Evolutionary conservation across 2,888 invertebrate genomes (phyloP), one percentile per base, ranked within the genome.

Genomic region (Dasysyrphus albostriatus): DNA sequence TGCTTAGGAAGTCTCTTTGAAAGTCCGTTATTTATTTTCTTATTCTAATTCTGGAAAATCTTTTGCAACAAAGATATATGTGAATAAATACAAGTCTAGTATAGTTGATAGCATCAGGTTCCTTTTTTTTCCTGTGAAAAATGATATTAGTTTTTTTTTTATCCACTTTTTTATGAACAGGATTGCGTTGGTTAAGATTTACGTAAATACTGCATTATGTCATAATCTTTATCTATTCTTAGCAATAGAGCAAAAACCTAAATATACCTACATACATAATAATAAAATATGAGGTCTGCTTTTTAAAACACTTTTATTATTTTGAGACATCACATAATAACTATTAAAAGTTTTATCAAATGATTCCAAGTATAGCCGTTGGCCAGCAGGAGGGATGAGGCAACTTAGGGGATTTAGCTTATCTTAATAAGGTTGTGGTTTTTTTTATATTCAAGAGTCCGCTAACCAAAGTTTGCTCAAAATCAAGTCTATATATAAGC

Each of bases 1-100:
- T 69, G 51, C 67, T 69, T 69, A 69, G n/a, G 67, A 49, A 69
- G 34, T 69, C 67, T 51, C 51, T 69, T 69, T 69, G 37, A 51
- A 51, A 51, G 51, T 39, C 24, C 9, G 67, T 49, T 51, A 51
- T 49, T 69, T 69, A 51, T 69, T 69, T 67, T 49, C 51, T 14
- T 69, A 69, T 51, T 69, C 51, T 51, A 69, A 69, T 69, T n/a
- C 34, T 37, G 19, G 37, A 37, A 67, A 24, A 69, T 69, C 67
- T 37, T 51, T 10, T 19, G 19, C 7, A 39, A 65, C 16, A 47
- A 65, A 47, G 32, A 65, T 47, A 49, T 69, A 44, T 42, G 42
- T 7, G 32, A 67, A 67, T 67, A 67, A 49, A 16, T 37, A 67
- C 44, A 63, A 19, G 32, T 37, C 6, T 19, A 24, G 39, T 42